Evolutionary conservation across 2,888 invertebrate genomes (phyloP).

Genomic region (Patella pellucida): DNA sequence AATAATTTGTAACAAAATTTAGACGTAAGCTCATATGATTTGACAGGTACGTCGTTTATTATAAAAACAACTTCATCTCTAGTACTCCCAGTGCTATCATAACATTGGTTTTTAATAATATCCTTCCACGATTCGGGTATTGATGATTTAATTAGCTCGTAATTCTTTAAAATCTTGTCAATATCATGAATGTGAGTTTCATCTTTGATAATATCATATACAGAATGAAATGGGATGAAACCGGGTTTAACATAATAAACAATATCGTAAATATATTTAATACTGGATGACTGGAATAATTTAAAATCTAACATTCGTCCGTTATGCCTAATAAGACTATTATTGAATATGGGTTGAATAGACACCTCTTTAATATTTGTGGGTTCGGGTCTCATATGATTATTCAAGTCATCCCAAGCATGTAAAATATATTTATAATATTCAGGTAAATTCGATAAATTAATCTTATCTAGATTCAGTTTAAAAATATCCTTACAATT

Average conservation of each 20-base stretch:
- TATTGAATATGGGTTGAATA: neutral
- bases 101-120: neutral
- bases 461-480: neutral
- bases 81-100: no score
- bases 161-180: neutral
- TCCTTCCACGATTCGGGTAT: neutral
- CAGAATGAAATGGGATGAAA: neutral
- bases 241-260: neutral
- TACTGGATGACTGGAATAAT: neutral
- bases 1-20: no score
- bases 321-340: neutral
- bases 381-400: neutral
- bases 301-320: neutral
- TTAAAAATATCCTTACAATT: neutral
- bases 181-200: neutral
- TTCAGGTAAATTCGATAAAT: neutral
- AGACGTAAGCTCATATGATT: no score
- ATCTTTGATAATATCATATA: neutral
- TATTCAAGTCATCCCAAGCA: neutral
- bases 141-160: neutral
- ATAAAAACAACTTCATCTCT: no score
- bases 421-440: neutral
- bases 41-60: no score
- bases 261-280: neutral
- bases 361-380: neutral